Base-by-base conservation (phyloP, 2,888 invertebrate genomes). In the Acanthosepion esculentum region DNA sequence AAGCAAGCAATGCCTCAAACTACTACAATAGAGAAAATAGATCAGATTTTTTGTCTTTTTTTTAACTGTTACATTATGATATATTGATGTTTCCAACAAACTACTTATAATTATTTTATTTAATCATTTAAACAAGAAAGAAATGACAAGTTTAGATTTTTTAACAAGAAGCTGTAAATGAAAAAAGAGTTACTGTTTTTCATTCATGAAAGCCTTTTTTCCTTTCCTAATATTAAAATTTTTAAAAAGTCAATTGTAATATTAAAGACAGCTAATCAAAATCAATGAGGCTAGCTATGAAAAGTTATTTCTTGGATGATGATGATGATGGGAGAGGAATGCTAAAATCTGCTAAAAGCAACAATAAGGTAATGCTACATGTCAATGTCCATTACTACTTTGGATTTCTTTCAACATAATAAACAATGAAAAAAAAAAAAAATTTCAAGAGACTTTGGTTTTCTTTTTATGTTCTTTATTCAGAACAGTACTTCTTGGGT, bases 401-500 rank as follows among this genome's bases (percentile, higher is more conserved):
- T 12, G 78, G 8, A n/a, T 78, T 78, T n/a, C 18, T 78, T 78
- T 78, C n/a, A 33, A n/a, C n/a, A 78, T 4, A 91, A 48, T 48
- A 41, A 41, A 10, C 48, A 7, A 92, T 23, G 48, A 48, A 23
- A 4, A 41, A 92, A 92, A 92, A 92, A 92, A 92, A 48, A 48
- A 92, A 48, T 50, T 48, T 92, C 50, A 48, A 48, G 50, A 92
- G 92, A 92, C 48, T 92, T 92, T 7, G 8, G 20, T 26, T 48
- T 92, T n/a, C 29, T 93, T 50, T 48, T 93, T 53, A 50, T 93
- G 93, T 93, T 50, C 93, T 93, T 93, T 93, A 93, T 93, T 93
- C 48, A 48, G 93, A 93, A 93, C 93, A 53, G 93, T 48, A 93
- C 50, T 48, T 93, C 93, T 93, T 93, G 93, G 93, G 93, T 93